A percentile compares a stretch with the other conserved stretches of the same genome.
Conservation (phyloP, 2,113 vertebrate genomes). For the Dicerorhinus sumatrensis region DNA sequence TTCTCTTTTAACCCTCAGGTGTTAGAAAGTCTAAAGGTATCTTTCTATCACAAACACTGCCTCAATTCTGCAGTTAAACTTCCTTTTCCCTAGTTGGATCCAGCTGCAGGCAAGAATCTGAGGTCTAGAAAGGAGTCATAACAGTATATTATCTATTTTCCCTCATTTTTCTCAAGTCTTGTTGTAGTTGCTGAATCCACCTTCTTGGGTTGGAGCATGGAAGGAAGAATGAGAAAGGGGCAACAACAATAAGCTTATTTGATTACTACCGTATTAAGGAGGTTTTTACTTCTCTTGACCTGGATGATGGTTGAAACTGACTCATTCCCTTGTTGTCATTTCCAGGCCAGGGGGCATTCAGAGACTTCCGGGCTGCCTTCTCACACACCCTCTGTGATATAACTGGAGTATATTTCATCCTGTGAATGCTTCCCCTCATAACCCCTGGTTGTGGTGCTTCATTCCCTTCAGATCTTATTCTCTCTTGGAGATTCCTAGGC, state of each 20-base stretch:
- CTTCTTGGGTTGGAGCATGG: neutral
- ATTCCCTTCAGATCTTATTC: neutral
- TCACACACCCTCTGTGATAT: neutral
- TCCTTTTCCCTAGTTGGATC: neutral
- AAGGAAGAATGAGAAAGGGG: neutral
- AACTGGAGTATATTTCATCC: neutral
- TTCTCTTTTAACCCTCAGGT: too few species aligned
- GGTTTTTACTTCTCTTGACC: neutral
- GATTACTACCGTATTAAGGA: neutral
- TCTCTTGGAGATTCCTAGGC: neutral
- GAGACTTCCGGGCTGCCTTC: neutral
- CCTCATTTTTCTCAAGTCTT: neutral
- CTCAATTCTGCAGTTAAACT: neutral
- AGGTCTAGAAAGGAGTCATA: neutral
- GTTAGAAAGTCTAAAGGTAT: neutral
- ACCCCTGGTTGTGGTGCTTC: neutral
- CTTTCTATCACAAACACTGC: neutral
- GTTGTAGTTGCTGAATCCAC: neutral
- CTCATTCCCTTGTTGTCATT: neutral
- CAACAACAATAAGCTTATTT: neutral
- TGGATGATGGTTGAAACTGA: neutral
- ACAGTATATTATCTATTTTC: neutral
- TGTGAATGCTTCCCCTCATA: neutral
- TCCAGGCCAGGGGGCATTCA: neutral
- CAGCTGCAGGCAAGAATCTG: neutral